Evolutionary conservation across 2,797 vertebrate species (phyloP).

Genomic region (Choloepus didactylus): DNA sequence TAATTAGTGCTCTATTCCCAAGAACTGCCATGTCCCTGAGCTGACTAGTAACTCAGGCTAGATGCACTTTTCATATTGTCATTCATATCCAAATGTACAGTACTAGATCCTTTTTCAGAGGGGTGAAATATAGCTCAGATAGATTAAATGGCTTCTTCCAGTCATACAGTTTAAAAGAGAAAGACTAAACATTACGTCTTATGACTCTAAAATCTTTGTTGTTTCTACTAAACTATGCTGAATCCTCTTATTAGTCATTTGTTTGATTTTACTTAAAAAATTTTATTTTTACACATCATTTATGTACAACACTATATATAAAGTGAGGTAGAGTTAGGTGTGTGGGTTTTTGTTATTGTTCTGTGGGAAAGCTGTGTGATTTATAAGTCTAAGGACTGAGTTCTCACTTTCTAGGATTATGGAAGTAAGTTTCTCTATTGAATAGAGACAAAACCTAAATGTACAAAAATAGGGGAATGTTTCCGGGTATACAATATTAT

Average conservation of each 20-base stretch:
- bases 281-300: background rate
- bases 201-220: background rate
- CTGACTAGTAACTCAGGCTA: background rate
- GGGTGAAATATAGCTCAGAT: background rate
- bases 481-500: background rate
- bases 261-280: constrained; percentile 50
- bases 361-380: background rate
- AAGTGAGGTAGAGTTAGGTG: background rate
- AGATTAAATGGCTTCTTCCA: background rate
- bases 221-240: background rate
- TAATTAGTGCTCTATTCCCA: background rate
- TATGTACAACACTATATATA: background rate
- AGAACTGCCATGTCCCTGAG: background rate
- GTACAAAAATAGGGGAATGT: background rate
- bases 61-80: background rate
- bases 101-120: background rate
- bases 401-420: constrained; percentile 2
- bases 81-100: background rate
- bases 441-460: constrained; percentile 13
- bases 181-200: background rate
- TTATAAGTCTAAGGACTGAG: background rate
- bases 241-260: background rate
- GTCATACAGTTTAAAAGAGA: constrained; percentile 51
- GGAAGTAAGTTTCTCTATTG: background rate
- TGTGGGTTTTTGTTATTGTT: background rate